These are phyloP conservation scores for Alcis repandata DNA, from an alignment of 2,888 invertebrate species.

Conservation along the genomic window DNA sequence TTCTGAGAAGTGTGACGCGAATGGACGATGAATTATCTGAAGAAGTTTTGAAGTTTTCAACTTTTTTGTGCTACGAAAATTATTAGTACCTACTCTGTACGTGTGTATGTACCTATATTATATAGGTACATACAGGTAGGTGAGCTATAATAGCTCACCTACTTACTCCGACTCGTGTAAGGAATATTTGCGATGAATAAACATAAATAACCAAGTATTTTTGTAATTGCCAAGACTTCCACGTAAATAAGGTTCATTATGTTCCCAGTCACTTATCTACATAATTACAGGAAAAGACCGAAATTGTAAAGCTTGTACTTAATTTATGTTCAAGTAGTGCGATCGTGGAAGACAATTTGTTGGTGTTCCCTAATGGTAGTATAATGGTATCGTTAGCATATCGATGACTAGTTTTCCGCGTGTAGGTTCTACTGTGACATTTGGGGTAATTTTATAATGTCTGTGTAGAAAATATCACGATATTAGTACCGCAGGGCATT, in stretches of 20 bases:
- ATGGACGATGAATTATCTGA: conserved; percentile 14
- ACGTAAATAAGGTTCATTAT: too few relatives aligned
- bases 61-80: too few relatives aligned
- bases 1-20: conserved; percentile 19
- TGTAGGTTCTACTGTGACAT: conserved; percentile 12
- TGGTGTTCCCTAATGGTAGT: conserved; percentile 6
- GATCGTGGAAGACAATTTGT: not conserved
- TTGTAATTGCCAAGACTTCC: too few relatives aligned
- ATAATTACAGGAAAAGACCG: not conserved
- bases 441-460: not conserved
- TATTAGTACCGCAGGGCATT: not conserved
- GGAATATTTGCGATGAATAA: too few relatives aligned
- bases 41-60: too few relatives aligned
- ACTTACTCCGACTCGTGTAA: too few relatives aligned
- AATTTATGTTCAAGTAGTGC: not conserved
- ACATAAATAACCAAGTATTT: too few relatives aligned
- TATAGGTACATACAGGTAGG: too few relatives aligned
- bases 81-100: too few relatives aligned
- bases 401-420: conserved; percentile 13
- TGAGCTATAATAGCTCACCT: too few relatives aligned
- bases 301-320: not conserved
- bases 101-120: too few relatives aligned
- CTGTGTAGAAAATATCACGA: conserved; percentile 18
- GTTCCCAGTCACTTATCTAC: not conserved
- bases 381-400: conserved; percentile 29